Percentiles rank a stretch among this genome's conserved stretches.
phyloP scores from a whole-genome alignment of 2,797 vertebrate species.

The Falco berigora region DNA sequence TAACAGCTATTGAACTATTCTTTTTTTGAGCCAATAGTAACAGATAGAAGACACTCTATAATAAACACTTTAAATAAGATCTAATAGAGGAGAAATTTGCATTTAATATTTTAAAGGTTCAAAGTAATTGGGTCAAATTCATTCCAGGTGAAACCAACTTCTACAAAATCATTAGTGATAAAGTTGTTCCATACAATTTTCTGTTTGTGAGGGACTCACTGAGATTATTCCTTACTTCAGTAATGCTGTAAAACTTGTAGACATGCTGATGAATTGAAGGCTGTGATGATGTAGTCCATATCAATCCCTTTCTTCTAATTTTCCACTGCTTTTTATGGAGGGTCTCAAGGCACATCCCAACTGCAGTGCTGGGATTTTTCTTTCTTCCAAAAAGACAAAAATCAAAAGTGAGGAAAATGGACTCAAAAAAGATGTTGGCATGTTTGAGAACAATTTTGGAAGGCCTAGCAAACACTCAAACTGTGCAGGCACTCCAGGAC shows the following conservation, averaged over 20 bases:
- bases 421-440: background rate
- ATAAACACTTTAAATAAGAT: background rate
- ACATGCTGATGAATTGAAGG: background rate
- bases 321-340: background rate
- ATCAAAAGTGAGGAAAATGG: background rate
- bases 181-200: background rate
- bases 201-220: background rate
- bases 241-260: background rate
- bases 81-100: background rate
- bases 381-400: background rate
- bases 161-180: background rate
- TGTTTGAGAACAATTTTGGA: background rate
- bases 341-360: background rate
- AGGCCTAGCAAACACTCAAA: background rate
- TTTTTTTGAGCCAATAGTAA: background rate
- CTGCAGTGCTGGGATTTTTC: accelerated
- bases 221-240: background rate
- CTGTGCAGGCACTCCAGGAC: background rate
- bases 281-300: background rate
- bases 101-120: background rate
- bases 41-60: background rate
- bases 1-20: background rate
- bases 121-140: background rate
- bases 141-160: background rate
- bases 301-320: background rate